Percentiles rank a stretch among this genome's conserved stretches.
These are phyloP conservation scores for Lutjanus argentimaculatus DNA, from an alignment of 2,797 vertebrate species.

Conservation along the genomic window DNA sequence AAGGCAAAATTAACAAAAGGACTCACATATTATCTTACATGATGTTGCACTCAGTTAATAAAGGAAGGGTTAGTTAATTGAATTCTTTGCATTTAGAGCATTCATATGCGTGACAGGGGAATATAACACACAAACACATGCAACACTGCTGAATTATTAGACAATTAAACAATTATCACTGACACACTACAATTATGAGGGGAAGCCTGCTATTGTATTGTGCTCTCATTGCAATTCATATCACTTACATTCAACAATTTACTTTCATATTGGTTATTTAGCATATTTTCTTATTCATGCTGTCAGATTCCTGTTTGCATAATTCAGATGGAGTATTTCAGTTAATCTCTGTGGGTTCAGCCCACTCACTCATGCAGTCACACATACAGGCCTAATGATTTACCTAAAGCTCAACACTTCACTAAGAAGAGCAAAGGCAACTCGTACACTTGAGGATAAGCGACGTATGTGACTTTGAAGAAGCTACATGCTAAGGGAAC, in stretches of 20 bases:
- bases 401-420: constrained; percentile 28
- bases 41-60: constrained; percentile 25
- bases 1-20: constrained; percentile 48
- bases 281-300: constrained; percentile 36
- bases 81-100: constrained; percentile 48
- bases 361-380: constrained; percentile 21
- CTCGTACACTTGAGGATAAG: constrained; percentile 15
- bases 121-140: constrained; percentile 21
- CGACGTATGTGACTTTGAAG: constrained; percentile 11
- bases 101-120: constrained; percentile 2
- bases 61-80: constrained; percentile 61
- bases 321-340: constrained; percentile 52
- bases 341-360: constrained; percentile 41
- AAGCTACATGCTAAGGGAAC: not conserved
- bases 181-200: constrained; percentile 8
- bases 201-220: constrained; percentile 19
- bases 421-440: constrained; percentile 11
- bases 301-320: constrained; percentile 30
- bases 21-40: constrained; percentile 31
- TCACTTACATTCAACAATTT: constrained; percentile 8
- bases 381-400: constrained; percentile 20
- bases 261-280: constrained; percentile 28
- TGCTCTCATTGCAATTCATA: constrained; percentile 30
- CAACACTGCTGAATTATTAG: constrained; percentile 9
- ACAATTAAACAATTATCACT: constrained; percentile 20